phyloP scores from a whole-genome alignment of 2,113 vertebrate genomes.

The Erythrolamprus reginae region DNA sequence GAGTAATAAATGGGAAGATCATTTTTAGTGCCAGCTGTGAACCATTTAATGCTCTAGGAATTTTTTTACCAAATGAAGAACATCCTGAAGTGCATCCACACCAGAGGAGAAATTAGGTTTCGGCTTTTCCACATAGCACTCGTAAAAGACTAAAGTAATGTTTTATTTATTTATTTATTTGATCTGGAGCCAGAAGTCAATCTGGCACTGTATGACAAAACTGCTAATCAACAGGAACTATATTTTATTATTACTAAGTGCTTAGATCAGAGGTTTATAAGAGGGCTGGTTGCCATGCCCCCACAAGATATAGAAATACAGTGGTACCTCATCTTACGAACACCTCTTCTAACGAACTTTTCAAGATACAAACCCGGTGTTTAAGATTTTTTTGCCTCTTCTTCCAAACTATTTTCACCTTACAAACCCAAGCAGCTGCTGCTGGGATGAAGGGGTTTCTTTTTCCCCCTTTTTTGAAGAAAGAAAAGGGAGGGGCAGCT shows the following conservation, averaged over 20 bases:
- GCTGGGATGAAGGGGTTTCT: too few species aligned
- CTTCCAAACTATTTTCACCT: too few species aligned
- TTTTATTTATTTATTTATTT: not conserved
- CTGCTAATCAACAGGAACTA: constrained; percentile 16
- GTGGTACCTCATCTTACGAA: too few species aligned
- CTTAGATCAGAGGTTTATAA: not conserved
- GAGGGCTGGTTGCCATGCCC: not conserved
- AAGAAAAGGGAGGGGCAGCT: too few species aligned
- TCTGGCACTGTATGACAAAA: constrained; percentile 20
- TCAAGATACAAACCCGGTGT: too few species aligned
- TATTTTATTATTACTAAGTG: not conserved
- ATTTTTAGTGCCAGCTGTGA: constrained; percentile 5
- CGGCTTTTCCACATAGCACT: not conserved
- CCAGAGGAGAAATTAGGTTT: constrained; percentile 2
- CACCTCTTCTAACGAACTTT: too few species aligned
- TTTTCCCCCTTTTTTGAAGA: too few species aligned
- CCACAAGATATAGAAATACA: not conserved
- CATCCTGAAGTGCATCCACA: not conserved
- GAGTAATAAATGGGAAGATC: constrained; percentile 3
- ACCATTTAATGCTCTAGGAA: constrained; percentile 5
- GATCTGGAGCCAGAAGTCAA: not conserved
- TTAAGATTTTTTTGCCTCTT: too few species aligned
- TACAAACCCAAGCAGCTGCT: too few species aligned
- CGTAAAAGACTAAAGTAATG: not conserved
- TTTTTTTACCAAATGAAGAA: not conserved